A percentile compares a stretch with the other conserved stretches of the same genome.
Evolutionary conservation across 1,140 invertebrate genomes (phyloP).

Genomic region (Cydia strobilella): DNA sequence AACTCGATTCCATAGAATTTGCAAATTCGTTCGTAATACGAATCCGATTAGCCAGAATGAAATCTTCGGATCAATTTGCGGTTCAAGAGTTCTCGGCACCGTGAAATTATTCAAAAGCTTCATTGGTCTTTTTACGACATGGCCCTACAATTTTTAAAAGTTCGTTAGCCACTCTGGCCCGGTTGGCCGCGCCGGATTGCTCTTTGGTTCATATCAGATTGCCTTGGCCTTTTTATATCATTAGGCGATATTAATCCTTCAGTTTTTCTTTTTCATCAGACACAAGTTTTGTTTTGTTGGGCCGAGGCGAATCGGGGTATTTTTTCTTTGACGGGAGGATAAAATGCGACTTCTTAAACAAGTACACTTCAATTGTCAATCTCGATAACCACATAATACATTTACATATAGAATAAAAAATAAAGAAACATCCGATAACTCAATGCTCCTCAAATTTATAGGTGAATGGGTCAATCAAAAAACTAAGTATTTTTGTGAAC

Average conservation of each 20-base stretch:
- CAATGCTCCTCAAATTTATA: no score
- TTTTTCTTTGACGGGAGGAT: no score
- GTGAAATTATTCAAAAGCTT: slow-evolving; percentile 48
- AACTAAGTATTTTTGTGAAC: no score
- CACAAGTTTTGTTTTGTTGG: no score
- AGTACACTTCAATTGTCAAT: no score
- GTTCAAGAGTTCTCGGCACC: slow-evolving; percentile 38
- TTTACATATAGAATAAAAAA: no score
- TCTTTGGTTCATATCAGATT: slow-evolving; percentile 12
- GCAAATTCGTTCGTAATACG: slow-evolving; percentile 47
- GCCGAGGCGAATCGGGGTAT: no score
- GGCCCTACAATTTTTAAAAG: slow-evolving; percentile 16
- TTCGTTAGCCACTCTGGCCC: background rate
- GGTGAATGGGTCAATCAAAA: no score
- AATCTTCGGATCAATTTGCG: slow-evolving; percentile 46
- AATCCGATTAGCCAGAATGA: slow-evolving; percentile 51
- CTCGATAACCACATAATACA: no score
- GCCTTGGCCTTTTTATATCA: background rate
- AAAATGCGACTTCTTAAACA: no score
- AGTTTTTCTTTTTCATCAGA: no score
- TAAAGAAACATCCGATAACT: no score
- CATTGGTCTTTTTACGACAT: slow-evolving; percentile 33
- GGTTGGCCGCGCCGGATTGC: background rate
- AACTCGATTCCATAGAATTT: slow-evolving; percentile 45
- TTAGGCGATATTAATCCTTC: background rate